phyloP scores from a whole-genome alignment of 2,113 vertebrate genomes.

The Brachyistius frenatus region DNA sequence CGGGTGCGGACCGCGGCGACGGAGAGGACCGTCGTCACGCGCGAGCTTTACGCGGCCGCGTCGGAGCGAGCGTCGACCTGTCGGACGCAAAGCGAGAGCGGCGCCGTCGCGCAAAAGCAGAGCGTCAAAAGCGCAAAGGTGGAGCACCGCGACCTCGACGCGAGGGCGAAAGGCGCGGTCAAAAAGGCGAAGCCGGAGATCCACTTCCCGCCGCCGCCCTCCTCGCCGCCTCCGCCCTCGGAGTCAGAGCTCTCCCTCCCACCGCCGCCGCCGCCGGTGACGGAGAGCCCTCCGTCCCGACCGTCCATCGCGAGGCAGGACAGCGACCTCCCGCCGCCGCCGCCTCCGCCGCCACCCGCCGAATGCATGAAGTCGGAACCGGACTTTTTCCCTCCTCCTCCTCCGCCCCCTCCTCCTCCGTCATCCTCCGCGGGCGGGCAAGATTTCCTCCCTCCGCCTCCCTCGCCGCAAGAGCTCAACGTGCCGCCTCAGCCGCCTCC shows the following conservation, averaged over 20 bases:
- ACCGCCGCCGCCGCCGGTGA: slow-evolving; percentile 86
- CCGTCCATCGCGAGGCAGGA: slow-evolving; percentile 80
- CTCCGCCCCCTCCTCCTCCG: slow-evolving; percentile 74
- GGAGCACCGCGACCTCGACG: slow-evolving; percentile 57
- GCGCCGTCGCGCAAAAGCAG: slow-evolving; percentile 64
- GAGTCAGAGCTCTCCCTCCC: slow-evolving; percentile 90
- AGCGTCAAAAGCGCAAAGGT: slow-evolving; percentile 71
- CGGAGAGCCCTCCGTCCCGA: slow-evolving; percentile 66
- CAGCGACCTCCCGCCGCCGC: slow-evolving; percentile 83
- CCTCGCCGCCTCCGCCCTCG: slow-evolving; percentile 86
- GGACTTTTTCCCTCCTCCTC: slow-evolving; percentile 78
- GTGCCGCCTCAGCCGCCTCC: slow-evolving; percentile 72
- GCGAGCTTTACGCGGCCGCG: slow-evolving; percentile 36
- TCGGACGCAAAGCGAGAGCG: slow-evolving; percentile 62
- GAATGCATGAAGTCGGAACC: slow-evolving; percentile 78
- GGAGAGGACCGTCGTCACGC: slow-evolving; percentile 56
- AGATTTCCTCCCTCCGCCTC: slow-evolving; percentile 81
- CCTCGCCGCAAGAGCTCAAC: slow-evolving; percentile 82
- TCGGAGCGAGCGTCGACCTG: slow-evolving; percentile 49
- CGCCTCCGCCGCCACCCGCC: slow-evolving; percentile 82
- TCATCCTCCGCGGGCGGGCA: slow-evolving; percentile 50
- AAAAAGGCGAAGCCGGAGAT: slow-evolving; percentile 83
- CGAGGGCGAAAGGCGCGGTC: slow-evolving; percentile 59
- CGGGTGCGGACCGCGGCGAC: slow-evolving; percentile 71
- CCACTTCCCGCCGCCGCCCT: slow-evolving; percentile 86